A percentile compares a stretch with the other conserved stretches of the same genome.
These are phyloP conservation scores for Champsocephalus esox DNA, from an alignment of 2,797 vertebrate species.

Conservation along the genomic window DNA sequence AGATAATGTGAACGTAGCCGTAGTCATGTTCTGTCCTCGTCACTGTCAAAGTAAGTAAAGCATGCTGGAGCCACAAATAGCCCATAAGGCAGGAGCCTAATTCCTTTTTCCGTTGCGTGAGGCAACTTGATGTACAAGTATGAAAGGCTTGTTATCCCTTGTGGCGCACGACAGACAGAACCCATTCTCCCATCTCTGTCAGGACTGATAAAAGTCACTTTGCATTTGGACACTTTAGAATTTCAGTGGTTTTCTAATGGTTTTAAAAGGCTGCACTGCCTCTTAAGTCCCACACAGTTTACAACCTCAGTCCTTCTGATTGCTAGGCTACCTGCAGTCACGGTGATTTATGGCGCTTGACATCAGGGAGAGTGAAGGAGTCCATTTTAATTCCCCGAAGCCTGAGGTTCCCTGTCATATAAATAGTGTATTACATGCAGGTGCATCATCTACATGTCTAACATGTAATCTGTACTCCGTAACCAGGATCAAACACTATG, in stretches of 20 bases:
- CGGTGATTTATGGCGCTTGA: constrained; percentile 63
- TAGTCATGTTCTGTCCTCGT: constrained; percentile 66
- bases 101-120: constrained; percentile 62
- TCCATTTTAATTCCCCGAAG: constrained; percentile 58
- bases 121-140: constrained; percentile 59
- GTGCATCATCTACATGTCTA: background rate
- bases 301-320: constrained; percentile 41
- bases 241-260: background rate
- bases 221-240: constrained; percentile 29
- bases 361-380: constrained; percentile 52
- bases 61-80: constrained; percentile 58
- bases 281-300: constrained; percentile 24
- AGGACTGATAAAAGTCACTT: constrained; percentile 58
- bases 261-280: constrained; percentile 17
- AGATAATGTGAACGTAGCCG: constrained; percentile 64
- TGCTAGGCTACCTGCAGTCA: constrained; percentile 47
- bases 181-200: constrained; percentile 41
- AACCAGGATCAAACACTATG: constrained; percentile 2
- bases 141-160: constrained; percentile 68
- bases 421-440: constrained; percentile 23
- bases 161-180: constrained; percentile 46
- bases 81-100: constrained; percentile 62
- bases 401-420: constrained; percentile 37
- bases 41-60: constrained; percentile 70
- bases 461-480: constrained; percentile 36